Evolutionary conservation across 2,888 invertebrate genomes (phyloP).

Genomic region (Cartodere bifasciata): DNA sequence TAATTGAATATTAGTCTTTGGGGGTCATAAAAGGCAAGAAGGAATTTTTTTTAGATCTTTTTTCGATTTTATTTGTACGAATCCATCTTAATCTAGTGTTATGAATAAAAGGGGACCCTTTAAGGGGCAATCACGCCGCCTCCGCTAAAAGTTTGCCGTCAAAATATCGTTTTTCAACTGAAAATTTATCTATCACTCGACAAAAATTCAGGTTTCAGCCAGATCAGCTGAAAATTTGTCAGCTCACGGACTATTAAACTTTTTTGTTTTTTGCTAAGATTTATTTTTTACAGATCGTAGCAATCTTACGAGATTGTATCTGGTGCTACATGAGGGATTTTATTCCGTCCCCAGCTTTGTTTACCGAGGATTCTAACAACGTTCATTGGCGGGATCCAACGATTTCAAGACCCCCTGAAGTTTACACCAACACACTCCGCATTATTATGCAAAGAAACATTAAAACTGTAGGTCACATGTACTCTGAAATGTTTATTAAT

Average conservation of each 20-base stretch:
- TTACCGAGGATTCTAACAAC: slow-evolving; percentile 52
- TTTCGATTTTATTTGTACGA: too few species aligned
- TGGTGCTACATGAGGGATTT: slow-evolving; percentile 86
- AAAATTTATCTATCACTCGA: too few species aligned
- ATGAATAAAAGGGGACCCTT: too few species aligned
- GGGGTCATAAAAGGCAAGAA: too few species aligned
- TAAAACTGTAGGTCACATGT: slow-evolving; percentile 59
- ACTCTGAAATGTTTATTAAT: slow-evolving; percentile 57
- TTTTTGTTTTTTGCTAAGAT: slow-evolving; percentile 3
- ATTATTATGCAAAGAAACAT: slow-evolving; percentile 71
- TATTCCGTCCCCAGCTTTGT: slow-evolving; percentile 75
- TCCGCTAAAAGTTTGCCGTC: too few species aligned
- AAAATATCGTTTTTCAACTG: too few species aligned
- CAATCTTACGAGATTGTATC: slow-evolving; percentile 70
- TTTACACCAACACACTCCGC: slow-evolving; percentile 69
- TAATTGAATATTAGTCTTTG: too few species aligned
- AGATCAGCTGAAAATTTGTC: slow-evolving; percentile 1
- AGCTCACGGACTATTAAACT: background rate
- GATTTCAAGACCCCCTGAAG: slow-evolving; percentile 52
- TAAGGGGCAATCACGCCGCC: too few species aligned
- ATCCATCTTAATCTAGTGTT: too few species aligned
- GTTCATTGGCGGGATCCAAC: slow-evolving; percentile 69
- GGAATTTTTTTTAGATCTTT: too few species aligned
- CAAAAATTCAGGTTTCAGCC: too few species aligned
- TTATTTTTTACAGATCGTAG: slow-evolving; percentile 47